Percentiles rank a stretch among this genome's conserved stretches.
These are phyloP conservation scores for Mycalesis mineus DNA, from an alignment of 2,888 invertebrate species.

Conservation along the genomic window DNA sequence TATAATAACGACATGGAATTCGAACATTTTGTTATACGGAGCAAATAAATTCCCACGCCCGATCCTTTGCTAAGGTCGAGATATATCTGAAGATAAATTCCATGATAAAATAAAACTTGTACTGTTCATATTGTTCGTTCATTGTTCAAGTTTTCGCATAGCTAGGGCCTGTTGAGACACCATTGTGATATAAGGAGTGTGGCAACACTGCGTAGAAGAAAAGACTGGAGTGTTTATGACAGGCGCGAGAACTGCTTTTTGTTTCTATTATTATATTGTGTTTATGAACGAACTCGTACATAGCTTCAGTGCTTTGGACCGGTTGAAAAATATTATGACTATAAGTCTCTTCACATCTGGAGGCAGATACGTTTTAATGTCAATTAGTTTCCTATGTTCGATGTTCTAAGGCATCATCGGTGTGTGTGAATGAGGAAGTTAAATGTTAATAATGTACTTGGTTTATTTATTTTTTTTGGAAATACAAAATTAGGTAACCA, in stretches of 20 bases:
- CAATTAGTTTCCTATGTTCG: no score
- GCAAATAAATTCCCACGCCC: conserved; percentile 35
- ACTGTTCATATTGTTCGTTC: conserved; percentile 48
- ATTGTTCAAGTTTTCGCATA: conserved; percentile 63
- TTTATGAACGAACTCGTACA: neutral
- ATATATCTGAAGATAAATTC: conserved; percentile 27
- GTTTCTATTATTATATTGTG: neutral
- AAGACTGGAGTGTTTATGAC: conserved; percentile 8
- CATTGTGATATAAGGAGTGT: conserved; percentile 53
- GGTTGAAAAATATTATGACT: no score
- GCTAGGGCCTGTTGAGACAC: conserved; percentile 56
- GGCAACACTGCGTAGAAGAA: conserved; percentile 21
- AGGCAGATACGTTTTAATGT: no score
- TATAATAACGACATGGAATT: conserved; percentile 4
- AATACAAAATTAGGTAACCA: no score
- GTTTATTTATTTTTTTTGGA: no score
- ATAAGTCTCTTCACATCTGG: no score
- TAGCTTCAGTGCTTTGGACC: neutral
- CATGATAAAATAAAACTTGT: conserved; percentile 21
- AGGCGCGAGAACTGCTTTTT: conserved; percentile 24
- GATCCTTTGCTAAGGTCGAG: conserved; percentile 38
- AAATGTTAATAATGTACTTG: no score
- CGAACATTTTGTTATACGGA: conserved; percentile 28
- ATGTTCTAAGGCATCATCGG: no score
- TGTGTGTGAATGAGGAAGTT: no score